These are phyloP conservation scores for Polydrusus pterygomalis DNA, from an alignment of 2,888 invertebrate species.

Conservation along the genomic window DNA sequence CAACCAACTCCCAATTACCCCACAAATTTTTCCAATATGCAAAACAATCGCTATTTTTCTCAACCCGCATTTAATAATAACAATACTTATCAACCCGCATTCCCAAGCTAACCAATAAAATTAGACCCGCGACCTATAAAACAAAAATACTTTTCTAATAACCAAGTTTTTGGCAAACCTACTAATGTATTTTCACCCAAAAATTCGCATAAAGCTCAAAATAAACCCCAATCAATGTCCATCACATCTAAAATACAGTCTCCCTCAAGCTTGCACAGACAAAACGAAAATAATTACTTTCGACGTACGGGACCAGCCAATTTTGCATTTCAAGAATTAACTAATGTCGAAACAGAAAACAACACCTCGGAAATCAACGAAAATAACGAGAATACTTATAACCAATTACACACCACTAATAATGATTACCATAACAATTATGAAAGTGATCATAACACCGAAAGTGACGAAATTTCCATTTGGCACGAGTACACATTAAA, in stretches of 20 bases:
- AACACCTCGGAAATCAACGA: not conserved
- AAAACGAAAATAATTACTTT: not conserved
- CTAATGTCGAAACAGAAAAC: slow-evolving; percentile 39
- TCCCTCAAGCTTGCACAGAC: not conserved
- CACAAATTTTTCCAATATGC: not conserved
- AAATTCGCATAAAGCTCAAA: slow-evolving; percentile 48
- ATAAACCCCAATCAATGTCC: slow-evolving; percentile 39
- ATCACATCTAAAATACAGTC: not conserved
- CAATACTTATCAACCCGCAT: not conserved
- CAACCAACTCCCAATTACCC: not conserved
- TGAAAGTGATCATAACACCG: not conserved
- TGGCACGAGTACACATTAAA: not conserved
- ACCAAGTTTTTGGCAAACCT: slow-evolving; percentile 46
- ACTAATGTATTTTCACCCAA: slow-evolving; percentile 45
- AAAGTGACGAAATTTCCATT: too few relatives aligned
- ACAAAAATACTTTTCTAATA: slow-evolving; percentile 36
- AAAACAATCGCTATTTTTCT: too few relatives aligned
- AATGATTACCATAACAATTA: not conserved
- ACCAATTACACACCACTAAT: not conserved
- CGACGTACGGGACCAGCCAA: not conserved
- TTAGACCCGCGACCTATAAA: slow-evolving; percentile 46
- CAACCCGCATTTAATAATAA: too few relatives aligned
- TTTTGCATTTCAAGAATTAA: slow-evolving; percentile 32
- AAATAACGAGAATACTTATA: too few relatives aligned
- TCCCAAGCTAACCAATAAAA: slow-evolving; percentile 48